Percentiles rank a stretch among this genome's conserved stretches.
Evolutionary conservation across 2,797 vertebrate genomes (phyloP).

Genomic region (Nyctalus aviator): DNA sequence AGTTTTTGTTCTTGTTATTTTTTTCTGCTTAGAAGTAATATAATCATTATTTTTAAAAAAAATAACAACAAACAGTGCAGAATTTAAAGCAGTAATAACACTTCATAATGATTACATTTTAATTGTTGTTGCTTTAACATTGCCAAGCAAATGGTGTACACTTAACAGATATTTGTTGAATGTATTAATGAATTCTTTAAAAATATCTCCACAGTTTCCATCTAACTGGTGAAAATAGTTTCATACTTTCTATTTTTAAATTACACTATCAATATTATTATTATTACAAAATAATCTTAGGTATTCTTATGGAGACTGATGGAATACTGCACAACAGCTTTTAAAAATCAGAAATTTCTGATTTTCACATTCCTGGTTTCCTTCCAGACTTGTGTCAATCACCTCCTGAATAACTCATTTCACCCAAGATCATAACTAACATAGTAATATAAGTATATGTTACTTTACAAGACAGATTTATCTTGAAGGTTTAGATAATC

Average conservation of each 20-base stretch:
- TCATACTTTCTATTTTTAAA: not conserved
- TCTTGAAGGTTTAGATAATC: not conserved
- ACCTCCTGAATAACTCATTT: conserved; percentile 19
- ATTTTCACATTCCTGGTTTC: not conserved
- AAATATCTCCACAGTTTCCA: not conserved
- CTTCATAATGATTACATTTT: not conserved
- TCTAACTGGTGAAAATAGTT: not conserved
- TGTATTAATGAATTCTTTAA: not conserved
- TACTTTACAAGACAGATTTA: not conserved
- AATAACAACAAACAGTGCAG: not conserved
- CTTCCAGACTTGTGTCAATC: conserved; percentile 31
- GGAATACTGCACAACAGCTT: not conserved
- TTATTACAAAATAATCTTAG: not conserved
- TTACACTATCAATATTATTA: not conserved
- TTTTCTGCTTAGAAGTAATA: not conserved
- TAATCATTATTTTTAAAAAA: not conserved
- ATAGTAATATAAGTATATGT: not conserved
- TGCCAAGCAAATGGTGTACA: not conserved
- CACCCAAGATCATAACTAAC: conserved; percentile 19
- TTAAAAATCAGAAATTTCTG: not conserved
- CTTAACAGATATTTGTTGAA: not conserved
- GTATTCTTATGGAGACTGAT: not conserved
- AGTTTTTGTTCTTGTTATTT: not conserved
- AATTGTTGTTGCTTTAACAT: not conserved
- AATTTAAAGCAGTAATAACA: not conserved